phyloP scores from a whole-genome alignment of 2,888 invertebrate species.

The Cephus nigrinus region DNA sequence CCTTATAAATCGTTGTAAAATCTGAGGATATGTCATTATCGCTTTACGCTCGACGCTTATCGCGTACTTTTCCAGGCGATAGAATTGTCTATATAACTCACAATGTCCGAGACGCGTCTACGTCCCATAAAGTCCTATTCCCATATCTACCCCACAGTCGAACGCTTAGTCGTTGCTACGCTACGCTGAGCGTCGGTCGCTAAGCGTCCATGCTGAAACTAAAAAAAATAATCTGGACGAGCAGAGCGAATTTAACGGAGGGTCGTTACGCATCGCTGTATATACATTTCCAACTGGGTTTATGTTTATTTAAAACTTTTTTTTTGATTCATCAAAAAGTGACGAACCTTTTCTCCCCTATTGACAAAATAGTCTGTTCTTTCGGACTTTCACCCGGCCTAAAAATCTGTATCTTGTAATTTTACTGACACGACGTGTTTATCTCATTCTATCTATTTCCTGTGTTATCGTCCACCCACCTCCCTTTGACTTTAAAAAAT shows the following conservation, averaged over 20 bases:
- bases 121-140: slow-evolving; percentile 29
- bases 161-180: neutral
- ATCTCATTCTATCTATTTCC: neutral
- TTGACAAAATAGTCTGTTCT: neutral
- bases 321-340: neutral
- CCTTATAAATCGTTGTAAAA: slow-evolving; percentile 15
- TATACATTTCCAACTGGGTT: neutral
- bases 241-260: neutral
- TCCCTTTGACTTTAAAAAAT: neutral
- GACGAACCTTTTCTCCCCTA: neutral
- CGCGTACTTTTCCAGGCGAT: slow-evolving; percentile 18
- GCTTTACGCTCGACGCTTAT: slow-evolving; percentile 4
- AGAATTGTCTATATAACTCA: slow-evolving; percentile 23
- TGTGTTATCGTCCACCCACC: neutral
- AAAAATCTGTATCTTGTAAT: neutral
- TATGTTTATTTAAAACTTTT: neutral
- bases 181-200: neutral
- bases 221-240: neutral
- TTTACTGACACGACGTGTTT: neutral
- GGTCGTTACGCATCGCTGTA: neutral
- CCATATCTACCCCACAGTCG: neutral
- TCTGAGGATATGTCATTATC: slow-evolving; percentile 27
- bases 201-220: neutral
- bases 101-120: slow-evolving; percentile 13
- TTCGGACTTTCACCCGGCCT: neutral